phyloP scores from a whole-genome alignment of 2,888 invertebrate species.

The Lepeophtheirus nordmannii region DNA sequence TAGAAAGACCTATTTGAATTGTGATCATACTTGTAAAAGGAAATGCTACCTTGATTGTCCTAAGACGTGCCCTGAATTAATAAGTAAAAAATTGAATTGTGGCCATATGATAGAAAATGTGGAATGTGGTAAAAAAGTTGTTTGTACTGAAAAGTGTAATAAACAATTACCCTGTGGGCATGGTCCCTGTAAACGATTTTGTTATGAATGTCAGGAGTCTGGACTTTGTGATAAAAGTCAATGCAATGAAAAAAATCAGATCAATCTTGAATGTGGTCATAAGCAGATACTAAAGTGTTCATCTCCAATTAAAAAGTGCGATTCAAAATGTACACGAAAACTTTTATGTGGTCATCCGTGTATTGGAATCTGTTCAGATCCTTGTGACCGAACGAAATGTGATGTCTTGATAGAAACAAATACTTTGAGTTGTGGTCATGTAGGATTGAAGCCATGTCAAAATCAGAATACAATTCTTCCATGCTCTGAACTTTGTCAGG shows the following conservation, averaged over 20 bases:
- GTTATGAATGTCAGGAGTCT: not conserved
- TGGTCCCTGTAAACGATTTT: constrained; percentile 8
- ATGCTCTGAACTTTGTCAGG: not conserved
- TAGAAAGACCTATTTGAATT: not conserved
- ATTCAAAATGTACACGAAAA: not conserved
- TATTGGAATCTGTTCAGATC: not conserved
- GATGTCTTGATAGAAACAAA: not conserved
- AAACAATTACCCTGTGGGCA: not conserved
- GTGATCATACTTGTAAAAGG: not conserved
- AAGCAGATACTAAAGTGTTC: not conserved
- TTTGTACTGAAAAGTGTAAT: not conserved
- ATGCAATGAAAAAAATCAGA: not conserved
- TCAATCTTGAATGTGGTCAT: constrained; percentile 7
- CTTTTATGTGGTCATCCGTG: constrained; percentile 13
- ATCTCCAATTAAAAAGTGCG: not conserved
- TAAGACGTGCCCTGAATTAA: not conserved
- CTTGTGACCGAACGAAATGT: not conserved
- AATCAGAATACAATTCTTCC: not conserved
- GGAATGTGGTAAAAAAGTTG: not conserved
- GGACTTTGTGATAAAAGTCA: not conserved
- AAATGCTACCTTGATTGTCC: not conserved
- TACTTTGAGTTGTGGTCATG: not conserved
- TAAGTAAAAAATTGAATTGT: not conserved
- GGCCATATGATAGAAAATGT: constrained; percentile 1
- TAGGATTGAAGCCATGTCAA: not conserved